phyloP scores from a whole-genome alignment of 1,140 invertebrate species.

The Coelopa frigida region DNA sequence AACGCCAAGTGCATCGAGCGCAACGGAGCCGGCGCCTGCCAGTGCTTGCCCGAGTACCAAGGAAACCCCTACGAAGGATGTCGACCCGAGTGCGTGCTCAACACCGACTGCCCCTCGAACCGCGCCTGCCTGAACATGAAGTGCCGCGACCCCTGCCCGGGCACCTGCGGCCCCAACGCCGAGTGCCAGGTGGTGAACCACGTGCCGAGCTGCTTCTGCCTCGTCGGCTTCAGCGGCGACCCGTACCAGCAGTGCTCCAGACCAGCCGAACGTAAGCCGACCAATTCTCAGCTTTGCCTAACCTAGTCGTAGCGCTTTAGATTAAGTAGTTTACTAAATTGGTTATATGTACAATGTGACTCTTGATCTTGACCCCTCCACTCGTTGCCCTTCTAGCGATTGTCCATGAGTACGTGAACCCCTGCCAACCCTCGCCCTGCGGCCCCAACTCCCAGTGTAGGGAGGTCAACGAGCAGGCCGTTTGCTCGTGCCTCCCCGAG shows the following conservation, averaged over 20 bases:
- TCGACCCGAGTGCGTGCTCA: slow-evolving; percentile 65
- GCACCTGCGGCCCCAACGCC: slow-evolving; percentile 65
- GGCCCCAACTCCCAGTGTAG: slow-evolving; percentile 59
- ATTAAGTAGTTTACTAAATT: slow-evolving; percentile 18
- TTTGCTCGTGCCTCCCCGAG: slow-evolving; percentile 65
- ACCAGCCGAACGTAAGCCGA: slow-evolving; percentile 51
- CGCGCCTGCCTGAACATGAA: slow-evolving; percentile 64
- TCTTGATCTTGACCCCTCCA: neutral
- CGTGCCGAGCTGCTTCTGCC: slow-evolving; percentile 63
- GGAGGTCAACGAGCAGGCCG: slow-evolving; percentile 55
- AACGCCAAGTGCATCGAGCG: slow-evolving; percentile 63
- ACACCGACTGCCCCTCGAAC: slow-evolving; percentile 62
- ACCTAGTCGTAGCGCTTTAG: too few species aligned
- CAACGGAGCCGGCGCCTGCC: slow-evolving; percentile 62
- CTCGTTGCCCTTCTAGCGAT: slow-evolving; percentile 39
- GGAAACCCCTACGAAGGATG: slow-evolving; percentile 70
- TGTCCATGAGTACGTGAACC: slow-evolving; percentile 47
- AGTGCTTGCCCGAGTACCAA: slow-evolving; percentile 58
- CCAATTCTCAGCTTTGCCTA: too few species aligned
- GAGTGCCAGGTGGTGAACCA: slow-evolving; percentile 69
- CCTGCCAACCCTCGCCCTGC: slow-evolving; percentile 59
- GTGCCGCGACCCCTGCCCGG: slow-evolving; percentile 70
- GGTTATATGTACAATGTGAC: too few species aligned
- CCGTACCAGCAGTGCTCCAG: slow-evolving; percentile 56
- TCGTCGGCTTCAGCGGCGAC: slow-evolving; percentile 59